Base-by-base conservation (phyloP, 2,888 invertebrate species). In the Drosophila rubida region DNA sequence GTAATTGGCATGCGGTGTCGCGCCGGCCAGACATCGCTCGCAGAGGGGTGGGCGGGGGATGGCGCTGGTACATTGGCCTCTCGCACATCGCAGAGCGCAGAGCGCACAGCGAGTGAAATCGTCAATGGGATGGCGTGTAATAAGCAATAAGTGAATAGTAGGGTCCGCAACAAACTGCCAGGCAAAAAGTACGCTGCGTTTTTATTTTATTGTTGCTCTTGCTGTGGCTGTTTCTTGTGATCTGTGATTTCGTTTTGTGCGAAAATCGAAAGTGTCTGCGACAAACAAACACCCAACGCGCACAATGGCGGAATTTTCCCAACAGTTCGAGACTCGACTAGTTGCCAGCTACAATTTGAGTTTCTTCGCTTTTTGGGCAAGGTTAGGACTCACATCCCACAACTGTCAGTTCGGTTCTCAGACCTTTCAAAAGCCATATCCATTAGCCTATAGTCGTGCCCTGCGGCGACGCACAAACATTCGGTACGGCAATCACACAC, bases 201-300 rank as follows among this genome's bases (percentile, higher is more conserved):
- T 70, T 63, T n/a, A n/a, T n/a, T 54, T 62, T 66, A 51, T 67
- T 74, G 54, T 72, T 32, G 14, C 11, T 50, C 3, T 42, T 59
- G n/a, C n/a, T n/a, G n/a, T n/a, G n/a, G n/a, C n/a, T n/a, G 54
- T 41, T 73, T 46, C 32, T 64, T 62, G 11, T 53, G 61, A 58
- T 63, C 69, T 69, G 68, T 65, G 69, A 80, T 77, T 76, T 76
- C 66, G 48, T 66, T 78, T 81, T 70, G 68, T 67, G 80, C 82
- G 64, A 88, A 83, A 88, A 88, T 87, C 89, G 83, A 83, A 87
- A 83, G 83, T 88, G 79, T 59, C 69, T 63, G 11, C 48, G 30
- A 39, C 39, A 53, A 57, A 45, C 27, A 42, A 48, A 51, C 13
- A 54, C 30, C 48, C 35, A 35, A 19, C 27, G 63, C 45, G 68